phyloP scores from a whole-genome alignment of 92 coral and sea anemone species.

The Micromussa lordhowensis region DNA sequence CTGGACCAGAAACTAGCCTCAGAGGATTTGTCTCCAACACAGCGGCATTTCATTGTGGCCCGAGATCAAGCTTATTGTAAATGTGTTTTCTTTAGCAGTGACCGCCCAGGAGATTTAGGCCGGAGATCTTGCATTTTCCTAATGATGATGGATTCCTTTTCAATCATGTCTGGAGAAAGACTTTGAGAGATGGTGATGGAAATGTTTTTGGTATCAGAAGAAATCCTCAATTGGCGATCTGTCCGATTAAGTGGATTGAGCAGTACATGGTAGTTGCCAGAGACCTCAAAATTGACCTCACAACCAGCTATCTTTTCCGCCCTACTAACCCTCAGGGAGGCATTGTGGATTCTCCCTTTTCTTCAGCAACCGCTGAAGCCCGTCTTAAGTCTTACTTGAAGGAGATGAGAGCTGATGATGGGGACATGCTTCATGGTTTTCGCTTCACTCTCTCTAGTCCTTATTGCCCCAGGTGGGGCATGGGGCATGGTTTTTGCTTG shows the following conservation, averaged over 20 bases:
- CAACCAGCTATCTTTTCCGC: conserved; percentile 41
- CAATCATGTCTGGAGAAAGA: conserved; percentile 22
- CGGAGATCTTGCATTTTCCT: conserved; percentile 31
- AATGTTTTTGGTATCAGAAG: conserved; percentile 50
- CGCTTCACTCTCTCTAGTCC: no score
- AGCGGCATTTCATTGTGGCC: no score
- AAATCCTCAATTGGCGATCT: conserved; percentile 41
- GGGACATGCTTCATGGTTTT: conserved; percentile 61
- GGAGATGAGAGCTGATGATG: conserved; percentile 52
- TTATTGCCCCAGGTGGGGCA: no score
- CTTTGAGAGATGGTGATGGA: conserved; percentile 33
- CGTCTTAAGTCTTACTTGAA: conserved; percentile 52
- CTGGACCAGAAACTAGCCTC: no score
- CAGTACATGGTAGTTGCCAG: conserved; percentile 31
- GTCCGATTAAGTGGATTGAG: conserved; percentile 39
- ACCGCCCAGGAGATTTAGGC: not conserved
- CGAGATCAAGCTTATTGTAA: no score
- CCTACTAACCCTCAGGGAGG: conserved; percentile 45
- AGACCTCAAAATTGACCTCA: conserved; percentile 46
- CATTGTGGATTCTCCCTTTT: conserved; percentile 40
- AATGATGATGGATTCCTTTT: conserved; percentile 32
- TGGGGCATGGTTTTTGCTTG: conserved; percentile 38
- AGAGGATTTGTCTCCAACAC: no score
- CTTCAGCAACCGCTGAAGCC: conserved; percentile 51
- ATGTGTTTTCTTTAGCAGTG: no score